Conservation (phyloP, 1,140 invertebrate species). For the Drosophila persimilis region DNA sequence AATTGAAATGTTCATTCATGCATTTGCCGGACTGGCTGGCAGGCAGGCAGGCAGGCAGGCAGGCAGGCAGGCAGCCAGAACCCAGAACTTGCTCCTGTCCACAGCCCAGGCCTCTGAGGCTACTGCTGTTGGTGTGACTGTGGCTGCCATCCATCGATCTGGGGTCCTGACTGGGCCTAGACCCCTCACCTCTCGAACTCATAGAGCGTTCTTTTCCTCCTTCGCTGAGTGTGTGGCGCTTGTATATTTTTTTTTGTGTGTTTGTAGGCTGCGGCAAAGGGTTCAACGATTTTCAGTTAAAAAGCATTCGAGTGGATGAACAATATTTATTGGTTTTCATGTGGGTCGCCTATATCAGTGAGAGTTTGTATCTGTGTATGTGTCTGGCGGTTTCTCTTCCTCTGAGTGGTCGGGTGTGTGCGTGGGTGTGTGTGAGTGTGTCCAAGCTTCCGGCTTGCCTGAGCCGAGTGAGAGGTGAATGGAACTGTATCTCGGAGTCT, state of each 20-base stretch:
- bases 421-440: slow-evolving; percentile 19
- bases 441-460: slow-evolving; percentile 36
- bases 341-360: slow-evolving; percentile 51
- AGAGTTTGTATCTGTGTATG: slow-evolving; percentile 10
- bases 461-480: slow-evolving; percentile 14
- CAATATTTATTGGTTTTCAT: slow-evolving; percentile 81
- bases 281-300: slow-evolving; percentile 79
- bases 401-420: background rate
- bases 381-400: background rate
- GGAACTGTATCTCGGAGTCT: slow-evolving; percentile 13
- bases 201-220: background rate
- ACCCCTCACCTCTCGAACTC: background rate
- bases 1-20: slow-evolving; percentile 61
- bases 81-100: background rate
- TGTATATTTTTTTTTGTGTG: slow-evolving; percentile 11
- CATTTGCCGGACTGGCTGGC: slow-evolving; percentile 40
- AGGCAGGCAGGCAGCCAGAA: background rate
- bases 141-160: slow-evolving; percentile 33
- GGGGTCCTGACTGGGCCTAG: background rate
- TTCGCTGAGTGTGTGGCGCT: slow-evolving; percentile 1
- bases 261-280: slow-evolving; percentile 59
- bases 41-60: background rate
- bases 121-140: slow-evolving; percentile 12
- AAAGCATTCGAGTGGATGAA: slow-evolving; percentile 78
- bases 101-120: slow-evolving; percentile 4